These are phyloP conservation scores for Zosterops japonicus DNA, from an alignment of 2,113 vertebrate genomes.

Conservation along the genomic window DNA sequence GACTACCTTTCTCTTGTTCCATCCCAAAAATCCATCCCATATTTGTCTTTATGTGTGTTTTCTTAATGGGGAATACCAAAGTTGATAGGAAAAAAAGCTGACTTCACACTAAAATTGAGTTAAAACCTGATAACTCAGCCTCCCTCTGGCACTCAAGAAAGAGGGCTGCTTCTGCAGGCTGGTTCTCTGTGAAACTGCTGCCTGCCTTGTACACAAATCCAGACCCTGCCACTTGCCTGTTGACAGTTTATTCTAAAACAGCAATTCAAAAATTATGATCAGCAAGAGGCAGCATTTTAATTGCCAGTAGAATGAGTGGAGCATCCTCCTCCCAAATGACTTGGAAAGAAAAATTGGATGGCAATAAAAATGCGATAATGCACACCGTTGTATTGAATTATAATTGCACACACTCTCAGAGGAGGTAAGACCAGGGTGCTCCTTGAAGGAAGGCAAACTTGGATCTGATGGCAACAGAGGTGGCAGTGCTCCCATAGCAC, in stretches of 20 bases:
- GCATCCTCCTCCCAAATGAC: background rate
- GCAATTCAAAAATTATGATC: background rate
- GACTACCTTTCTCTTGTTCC: background rate
- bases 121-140: background rate
- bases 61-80: background rate
- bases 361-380: background rate
- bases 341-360: background rate
- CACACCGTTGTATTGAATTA: background rate
- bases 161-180: background rate
- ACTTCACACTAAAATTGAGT: background rate
- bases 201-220: background rate
- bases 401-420: background rate
- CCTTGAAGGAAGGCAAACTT: background rate
- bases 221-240: background rate
- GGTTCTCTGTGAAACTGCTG: background rate
- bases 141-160: background rate
- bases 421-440: background rate
- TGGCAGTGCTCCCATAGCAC: background rate
- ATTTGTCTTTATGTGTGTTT: background rate
- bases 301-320: background rate
- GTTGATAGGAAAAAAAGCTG: background rate
- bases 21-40: background rate
- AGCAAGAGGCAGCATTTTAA: background rate
- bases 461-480: fast-evolving
- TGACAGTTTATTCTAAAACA: background rate